A percentile compares a stretch with the other conserved stretches of the same genome.
Conservation (phyloP, 2,797 vertebrate genomes). For the Enteromius mattozi region DNA sequence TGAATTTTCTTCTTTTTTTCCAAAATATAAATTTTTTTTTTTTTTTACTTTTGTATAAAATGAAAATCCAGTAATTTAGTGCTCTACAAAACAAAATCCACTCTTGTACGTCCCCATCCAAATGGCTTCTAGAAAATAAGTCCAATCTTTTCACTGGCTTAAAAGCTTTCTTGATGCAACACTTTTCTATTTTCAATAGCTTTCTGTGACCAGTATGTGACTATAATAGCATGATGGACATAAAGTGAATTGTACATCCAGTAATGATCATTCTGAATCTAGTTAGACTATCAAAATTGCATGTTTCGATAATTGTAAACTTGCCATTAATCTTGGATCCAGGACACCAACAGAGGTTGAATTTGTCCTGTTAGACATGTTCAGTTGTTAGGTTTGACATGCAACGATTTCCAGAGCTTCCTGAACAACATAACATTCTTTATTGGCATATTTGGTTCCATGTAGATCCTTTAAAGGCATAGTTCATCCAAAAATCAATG, state of each 20-base stretch:
- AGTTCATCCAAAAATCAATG: not conserved
- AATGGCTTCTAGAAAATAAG: constrained; percentile 29
- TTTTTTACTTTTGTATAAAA: not conserved
- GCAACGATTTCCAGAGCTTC: constrained; percentile 65
- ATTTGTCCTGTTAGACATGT: constrained; percentile 53
- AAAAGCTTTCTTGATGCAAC: constrained; percentile 23
- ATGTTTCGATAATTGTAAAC: constrained; percentile 21
- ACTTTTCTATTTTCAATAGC: constrained; percentile 24
- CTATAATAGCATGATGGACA: constrained; percentile 14
- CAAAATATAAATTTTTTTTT: not conserved
- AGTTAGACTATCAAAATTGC: constrained; percentile 16
- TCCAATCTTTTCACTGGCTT: constrained; percentile 1
- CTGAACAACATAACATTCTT: not conserved
- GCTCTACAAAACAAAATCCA: not conserved
- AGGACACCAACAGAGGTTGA: not conserved
- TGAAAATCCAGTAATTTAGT: constrained; percentile 19
- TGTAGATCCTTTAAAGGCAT: not conserved
- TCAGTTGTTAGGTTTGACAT: constrained; percentile 64
- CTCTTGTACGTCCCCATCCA: not conserved
- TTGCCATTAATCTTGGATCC: constrained; percentile 40
- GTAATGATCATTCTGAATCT: constrained; percentile 4
- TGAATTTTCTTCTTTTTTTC: not conserved
- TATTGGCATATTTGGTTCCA: not conserved
- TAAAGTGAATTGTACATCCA: not conserved
- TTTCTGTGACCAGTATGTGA: constrained; percentile 1